Evolutionary conservation across 2,113 vertebrate species (phyloP), one percentile per base, ranked within the genome.

Genomic region (Lophura nycthemera): DNA sequence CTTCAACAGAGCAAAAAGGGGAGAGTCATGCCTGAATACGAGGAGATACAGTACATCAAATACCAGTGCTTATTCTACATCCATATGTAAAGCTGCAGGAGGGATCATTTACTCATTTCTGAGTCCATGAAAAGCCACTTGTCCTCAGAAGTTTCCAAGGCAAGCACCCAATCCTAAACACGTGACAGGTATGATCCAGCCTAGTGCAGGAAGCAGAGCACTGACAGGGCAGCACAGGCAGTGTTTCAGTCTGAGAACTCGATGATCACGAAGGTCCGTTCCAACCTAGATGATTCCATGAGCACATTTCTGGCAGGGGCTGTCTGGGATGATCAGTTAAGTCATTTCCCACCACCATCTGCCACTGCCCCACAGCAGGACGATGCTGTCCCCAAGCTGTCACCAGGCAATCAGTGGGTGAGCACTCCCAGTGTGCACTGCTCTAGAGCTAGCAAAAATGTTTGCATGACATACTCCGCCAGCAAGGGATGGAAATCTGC

Each of bases 401-500:
- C 80, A 34, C 0, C 2, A 34, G 56, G 56, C 27, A 5, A 0
- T 13, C 1, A 4, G 34, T 5, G 10, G 5, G n/a, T 45, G 54
- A 61, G 42, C 77, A 78, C 9, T 63, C 21, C 83, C 72, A 4
- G 67, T 2, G 69, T 8, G 3, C 4, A 10, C 45, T 48, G 59
- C 10, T 4, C 56, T 34, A 43, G 36, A 34, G 1, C 9, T 22
- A 61, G 47, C 61, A 74, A 64, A 90, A 60, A 57, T 0, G 11
- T 57, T 72, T 78, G 90, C 83, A 43, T 6, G 57, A 81, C 86
- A 86, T 47, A 59, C 34, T 69, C 25, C 0, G 0, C 20, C 91
- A 84, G 86, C 32, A 15, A 83, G 81, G 81, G 63, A 82, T 90
- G 90, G 90, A 86, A 93, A 90, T 86, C 83, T 83, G 89, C n/a